phyloP scores from a whole-genome alignment of 2,888 invertebrate species.

The Buathra laborator region DNA sequence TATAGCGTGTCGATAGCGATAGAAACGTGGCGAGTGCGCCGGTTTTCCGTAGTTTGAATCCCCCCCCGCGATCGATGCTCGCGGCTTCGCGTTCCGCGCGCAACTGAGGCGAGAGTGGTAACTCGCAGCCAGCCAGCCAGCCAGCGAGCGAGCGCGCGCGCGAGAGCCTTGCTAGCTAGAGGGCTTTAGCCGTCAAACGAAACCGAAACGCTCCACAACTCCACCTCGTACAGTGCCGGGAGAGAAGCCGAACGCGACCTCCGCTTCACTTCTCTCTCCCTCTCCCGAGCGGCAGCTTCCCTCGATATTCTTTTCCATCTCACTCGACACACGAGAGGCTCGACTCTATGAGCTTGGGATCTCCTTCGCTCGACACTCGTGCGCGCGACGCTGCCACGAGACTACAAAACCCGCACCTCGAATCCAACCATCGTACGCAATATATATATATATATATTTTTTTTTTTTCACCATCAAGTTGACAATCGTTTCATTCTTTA shows the following conservation, averaged over 20 bases:
- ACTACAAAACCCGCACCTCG: background rate
- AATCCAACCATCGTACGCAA: background rate
- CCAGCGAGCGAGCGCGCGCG: conserved; percentile 49
- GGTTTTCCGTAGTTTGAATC: conserved; percentile 23
- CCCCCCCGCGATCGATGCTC: conserved; percentile 75
- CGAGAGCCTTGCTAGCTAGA: conserved; percentile 43
- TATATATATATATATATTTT: background rate
- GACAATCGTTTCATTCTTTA: too few relatives aligned
- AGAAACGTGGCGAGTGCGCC: conserved; percentile 33
- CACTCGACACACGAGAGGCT: conserved; percentile 39
- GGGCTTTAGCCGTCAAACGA: conserved; percentile 69
- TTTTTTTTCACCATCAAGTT: too few relatives aligned
- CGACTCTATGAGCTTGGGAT: conserved; percentile 4
- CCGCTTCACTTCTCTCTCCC: conserved; percentile 27
- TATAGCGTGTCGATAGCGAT: background rate
- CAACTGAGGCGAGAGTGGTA: conserved; percentile 77
- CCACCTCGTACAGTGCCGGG: conserved; percentile 67
- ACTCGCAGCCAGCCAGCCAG: conserved; percentile 42
- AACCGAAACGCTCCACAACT: conserved; percentile 69
- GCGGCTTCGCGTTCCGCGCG: conserved; percentile 82
- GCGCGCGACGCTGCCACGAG: conserved; percentile 32
- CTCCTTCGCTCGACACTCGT: conserved; percentile 29
- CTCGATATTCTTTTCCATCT: conserved; percentile 60
- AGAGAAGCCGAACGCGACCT: conserved; percentile 65
- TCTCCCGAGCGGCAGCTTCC: conserved; percentile 55